A percentile compares a stretch with the other conserved stretches of the same genome.
Evolutionary conservation across 2,888 invertebrate genomes (phyloP).

Genomic region (Phorcus lineatus): DNA sequence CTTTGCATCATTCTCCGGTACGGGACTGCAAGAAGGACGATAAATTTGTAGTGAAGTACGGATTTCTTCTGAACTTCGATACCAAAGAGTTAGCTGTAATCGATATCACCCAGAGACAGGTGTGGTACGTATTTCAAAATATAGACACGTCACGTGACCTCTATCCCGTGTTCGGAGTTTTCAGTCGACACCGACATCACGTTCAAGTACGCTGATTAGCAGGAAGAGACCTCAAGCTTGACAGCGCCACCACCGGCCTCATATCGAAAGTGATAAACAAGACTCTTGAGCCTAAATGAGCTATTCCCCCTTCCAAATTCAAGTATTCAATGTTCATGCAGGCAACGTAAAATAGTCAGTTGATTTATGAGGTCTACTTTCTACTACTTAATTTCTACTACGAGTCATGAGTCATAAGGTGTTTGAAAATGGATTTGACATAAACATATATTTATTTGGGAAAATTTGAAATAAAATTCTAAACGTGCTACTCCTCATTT

Average conservation of each 20-base stretch:
- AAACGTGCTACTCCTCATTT: too few relatives aligned
- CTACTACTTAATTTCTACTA: too few relatives aligned
- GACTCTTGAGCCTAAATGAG: too few relatives aligned
- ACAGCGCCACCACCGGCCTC: not conserved
- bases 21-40: not conserved
- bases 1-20: not conserved
- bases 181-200: not conserved
- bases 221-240: not conserved
- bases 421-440: too few relatives aligned
- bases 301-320: too few relatives aligned
- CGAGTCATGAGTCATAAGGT: too few relatives aligned
- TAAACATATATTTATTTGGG: too few relatives aligned
- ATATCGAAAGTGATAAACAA: not conserved
- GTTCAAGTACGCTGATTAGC: not conserved
- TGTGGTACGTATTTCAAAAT: not conserved
- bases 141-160: conserved; percentile 3
- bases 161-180: not conserved
- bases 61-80: not conserved
- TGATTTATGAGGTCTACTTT: too few relatives aligned
- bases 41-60: not conserved
- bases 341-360: too few relatives aligned
- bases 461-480: too few relatives aligned
- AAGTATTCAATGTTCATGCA: too few relatives aligned
- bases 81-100: not conserved
- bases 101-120: not conserved